A percentile compares a stretch with the other conserved stretches of the same genome.
Evolutionary conservation across 64 coral and sea anemone species (phyloP).

Genomic region (Anthopleura sola): DNA sequence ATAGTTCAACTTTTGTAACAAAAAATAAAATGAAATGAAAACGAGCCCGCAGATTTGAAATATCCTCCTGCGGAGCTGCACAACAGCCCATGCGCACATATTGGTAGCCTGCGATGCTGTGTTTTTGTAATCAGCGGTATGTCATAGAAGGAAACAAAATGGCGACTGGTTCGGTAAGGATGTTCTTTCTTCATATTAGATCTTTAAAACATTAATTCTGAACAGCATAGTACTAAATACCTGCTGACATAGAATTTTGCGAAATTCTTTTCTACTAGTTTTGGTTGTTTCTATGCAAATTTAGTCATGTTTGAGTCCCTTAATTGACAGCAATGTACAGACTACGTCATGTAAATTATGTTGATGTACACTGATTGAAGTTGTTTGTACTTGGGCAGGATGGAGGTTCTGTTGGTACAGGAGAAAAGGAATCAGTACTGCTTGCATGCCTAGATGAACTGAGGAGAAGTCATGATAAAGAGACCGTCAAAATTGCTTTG

Average conservation of each 20-base stretch:
- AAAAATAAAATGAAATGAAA: background rate
- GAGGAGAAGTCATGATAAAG: conserved; percentile 47
- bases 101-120: conserved; percentile 3
- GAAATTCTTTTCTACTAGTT: background rate
- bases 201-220: background rate
- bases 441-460: conserved; percentile 37
- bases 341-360: background rate
- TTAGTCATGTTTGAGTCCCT: background rate
- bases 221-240: background rate
- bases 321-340: background rate
- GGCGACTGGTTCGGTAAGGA: conserved; percentile 51
- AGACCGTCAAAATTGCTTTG: conserved; percentile 48
- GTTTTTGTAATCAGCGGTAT: conserved; percentile 12
- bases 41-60: background rate
- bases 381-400: conserved; percentile 10
- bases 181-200: background rate
- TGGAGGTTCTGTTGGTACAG: conserved; percentile 56
- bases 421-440: conserved; percentile 55
- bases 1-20: background rate
- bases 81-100: background rate
- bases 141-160: conserved; percentile 36
- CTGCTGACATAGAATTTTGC: background rate
- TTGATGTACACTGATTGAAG: background rate
- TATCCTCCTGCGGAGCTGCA: background rate
- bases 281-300: background rate